A percentile compares a stretch with the other conserved stretches of the same genome.
These are phyloP conservation scores for Hololepta plana DNA, from an alignment of 2,888 invertebrate species.

Conservation along the genomic window DNA sequence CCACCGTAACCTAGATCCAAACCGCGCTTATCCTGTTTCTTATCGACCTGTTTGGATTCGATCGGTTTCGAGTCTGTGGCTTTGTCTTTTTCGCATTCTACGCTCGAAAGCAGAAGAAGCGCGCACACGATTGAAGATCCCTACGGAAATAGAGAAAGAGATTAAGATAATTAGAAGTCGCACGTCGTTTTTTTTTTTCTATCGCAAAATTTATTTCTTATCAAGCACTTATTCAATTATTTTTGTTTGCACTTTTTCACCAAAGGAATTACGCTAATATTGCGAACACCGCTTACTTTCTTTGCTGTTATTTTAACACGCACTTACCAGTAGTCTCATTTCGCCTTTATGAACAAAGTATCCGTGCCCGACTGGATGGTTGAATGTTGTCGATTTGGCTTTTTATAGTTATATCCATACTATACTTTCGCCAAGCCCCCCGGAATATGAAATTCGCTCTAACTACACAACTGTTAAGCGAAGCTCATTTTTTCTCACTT, in stretches of 20 bases:
- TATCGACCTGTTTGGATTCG: constrained; percentile 2
- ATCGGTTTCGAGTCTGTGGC: constrained; percentile 21
- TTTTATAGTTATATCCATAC: constrained; percentile 20
- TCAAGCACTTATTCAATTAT: no score
- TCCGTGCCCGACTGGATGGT: constrained; percentile 21
- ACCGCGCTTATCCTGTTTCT: constrained; percentile 57
- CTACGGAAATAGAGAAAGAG: no score
- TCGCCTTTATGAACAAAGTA: constrained; percentile 12
- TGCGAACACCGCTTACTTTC: not conserved
- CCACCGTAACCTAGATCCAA: constrained; percentile 37
- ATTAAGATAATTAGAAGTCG: no score
- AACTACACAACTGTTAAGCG: no score
- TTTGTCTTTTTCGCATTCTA: constrained; percentile 21
- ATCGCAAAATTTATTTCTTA: no score
- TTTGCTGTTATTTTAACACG: constrained; percentile 2
- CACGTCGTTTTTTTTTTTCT: no score
- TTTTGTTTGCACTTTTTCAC: no score
- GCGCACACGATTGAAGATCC: no score
- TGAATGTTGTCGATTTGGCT: constrained; percentile 12
- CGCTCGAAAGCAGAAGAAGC: no score
- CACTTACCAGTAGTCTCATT: constrained; percentile 28
- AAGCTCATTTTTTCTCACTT: no score
- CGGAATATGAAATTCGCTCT: constrained; percentile 14
- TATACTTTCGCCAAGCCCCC: constrained; percentile 20
- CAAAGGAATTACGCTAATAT: not conserved